Percentiles rank a stretch among this genome's conserved stretches.
phyloP scores from a whole-genome alignment of 2,797 vertebrate species.

The Enteromius viviparus region DNA sequence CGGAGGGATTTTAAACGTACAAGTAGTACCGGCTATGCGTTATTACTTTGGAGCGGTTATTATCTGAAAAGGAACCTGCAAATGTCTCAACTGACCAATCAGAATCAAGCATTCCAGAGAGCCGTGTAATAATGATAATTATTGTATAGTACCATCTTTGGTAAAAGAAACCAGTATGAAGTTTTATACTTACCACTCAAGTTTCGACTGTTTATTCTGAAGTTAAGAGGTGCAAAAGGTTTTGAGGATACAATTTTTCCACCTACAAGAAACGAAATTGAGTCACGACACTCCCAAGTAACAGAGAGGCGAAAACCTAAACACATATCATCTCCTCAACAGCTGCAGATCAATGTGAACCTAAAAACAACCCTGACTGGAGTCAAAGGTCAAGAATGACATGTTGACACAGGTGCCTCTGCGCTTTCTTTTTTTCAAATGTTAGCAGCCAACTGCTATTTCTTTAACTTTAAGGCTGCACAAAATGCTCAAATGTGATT shows the following conservation, averaged over 20 bases:
- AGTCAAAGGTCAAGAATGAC: conserved; percentile 46
- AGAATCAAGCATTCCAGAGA: no score
- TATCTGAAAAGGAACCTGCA: no score
- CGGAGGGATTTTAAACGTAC: no score
- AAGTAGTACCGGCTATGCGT: no score
- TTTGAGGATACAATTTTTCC: conserved; percentile 99
- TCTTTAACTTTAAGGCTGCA: neutral
- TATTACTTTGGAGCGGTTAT: no score
- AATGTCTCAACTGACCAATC: no score
- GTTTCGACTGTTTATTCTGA: conserved; percentile 99
- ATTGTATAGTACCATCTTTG: neutral
- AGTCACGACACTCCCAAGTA: neutral
- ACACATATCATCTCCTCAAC: neutral
- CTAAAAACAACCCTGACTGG: conserved; percentile 8
- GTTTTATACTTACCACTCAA: conserved; percentile 91
- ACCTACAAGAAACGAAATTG: conserved; percentile 74
- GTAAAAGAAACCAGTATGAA: neutral
- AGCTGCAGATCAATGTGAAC: neutral
- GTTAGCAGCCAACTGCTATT: neutral
- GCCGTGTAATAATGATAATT: neutral
- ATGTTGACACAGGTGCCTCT: conserved; percentile 48
- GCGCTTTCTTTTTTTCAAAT: conserved; percentile 4
- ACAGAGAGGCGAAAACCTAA: neutral
- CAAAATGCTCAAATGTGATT: neutral
- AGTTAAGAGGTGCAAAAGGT: conserved; percentile 99